phyloP scores from a whole-genome alignment of 2,797 vertebrate species.

The Pelodytes ibericus region DNA sequence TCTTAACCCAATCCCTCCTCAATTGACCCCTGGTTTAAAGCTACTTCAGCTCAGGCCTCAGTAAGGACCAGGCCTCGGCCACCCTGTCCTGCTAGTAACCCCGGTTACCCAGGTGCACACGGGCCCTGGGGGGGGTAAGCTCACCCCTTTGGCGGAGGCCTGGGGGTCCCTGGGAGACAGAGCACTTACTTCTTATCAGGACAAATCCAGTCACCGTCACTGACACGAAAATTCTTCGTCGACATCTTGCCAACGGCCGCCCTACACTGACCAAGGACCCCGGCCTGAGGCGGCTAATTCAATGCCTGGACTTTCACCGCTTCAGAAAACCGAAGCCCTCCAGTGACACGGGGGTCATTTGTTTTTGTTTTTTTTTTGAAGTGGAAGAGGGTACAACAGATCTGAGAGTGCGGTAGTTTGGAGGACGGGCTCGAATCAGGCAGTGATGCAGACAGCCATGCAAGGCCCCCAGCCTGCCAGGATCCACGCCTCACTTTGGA shows the following conservation, averaged over 20 bases:
- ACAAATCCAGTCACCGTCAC: conserved; percentile 97
- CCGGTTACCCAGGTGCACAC: too few relatives aligned
- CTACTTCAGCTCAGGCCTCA: conserved; percentile 6
- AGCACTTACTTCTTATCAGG: conserved; percentile 91
- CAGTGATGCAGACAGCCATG: neutral
- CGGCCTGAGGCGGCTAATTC: neutral
- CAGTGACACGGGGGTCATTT: too few relatives aligned
- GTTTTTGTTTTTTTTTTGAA: too few relatives aligned
- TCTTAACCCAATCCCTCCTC: too few relatives aligned
- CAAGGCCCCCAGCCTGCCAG: neutral
- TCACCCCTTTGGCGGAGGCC: too few relatives aligned
- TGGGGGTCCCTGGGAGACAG: neutral
- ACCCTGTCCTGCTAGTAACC: neutral
- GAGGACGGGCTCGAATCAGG: too few relatives aligned
- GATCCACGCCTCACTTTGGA: conserved; percentile 1
- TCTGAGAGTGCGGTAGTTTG: too few relatives aligned
- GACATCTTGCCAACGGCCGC: conserved; percentile 77
- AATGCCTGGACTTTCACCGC: neutral
- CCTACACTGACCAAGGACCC: conserved; percentile 37
- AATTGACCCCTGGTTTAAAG: too few relatives aligned
- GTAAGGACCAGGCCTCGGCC: neutral
- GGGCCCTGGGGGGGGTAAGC: too few relatives aligned
- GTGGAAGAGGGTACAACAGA: too few relatives aligned
- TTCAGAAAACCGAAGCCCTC: too few relatives aligned
- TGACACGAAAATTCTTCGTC: conserved; percentile 96